Evolutionary conservation across 2,797 vertebrate species (phyloP).

Genomic region (Kryptolebias ocellatus): DNA sequence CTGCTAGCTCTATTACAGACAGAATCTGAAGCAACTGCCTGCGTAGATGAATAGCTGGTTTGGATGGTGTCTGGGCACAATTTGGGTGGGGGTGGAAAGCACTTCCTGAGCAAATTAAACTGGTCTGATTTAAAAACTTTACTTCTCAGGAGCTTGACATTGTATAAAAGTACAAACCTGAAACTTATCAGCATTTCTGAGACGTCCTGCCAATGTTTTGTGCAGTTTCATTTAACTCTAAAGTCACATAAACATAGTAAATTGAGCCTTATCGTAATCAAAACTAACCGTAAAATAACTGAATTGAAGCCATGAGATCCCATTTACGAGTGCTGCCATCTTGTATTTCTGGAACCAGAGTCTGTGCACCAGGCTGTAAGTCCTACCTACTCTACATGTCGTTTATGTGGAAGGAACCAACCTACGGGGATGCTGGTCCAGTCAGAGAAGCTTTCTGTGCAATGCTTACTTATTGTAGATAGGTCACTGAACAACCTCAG

Average conservation of each 20-base stretch:
- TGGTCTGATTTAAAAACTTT: slow-evolving; percentile 8
- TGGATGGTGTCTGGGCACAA: background rate
- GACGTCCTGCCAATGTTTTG: slow-evolving; percentile 31
- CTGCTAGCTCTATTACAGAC: background rate
- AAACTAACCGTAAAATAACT: too few relatives aligned
- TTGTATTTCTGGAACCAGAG: too few relatives aligned
- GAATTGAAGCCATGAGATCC: too few relatives aligned
- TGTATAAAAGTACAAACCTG: slow-evolving; percentile 12
- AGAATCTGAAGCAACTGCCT: background rate
- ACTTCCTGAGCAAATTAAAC: slow-evolving; percentile 7
- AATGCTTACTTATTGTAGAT: too few relatives aligned
- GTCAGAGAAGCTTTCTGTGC: too few relatives aligned
- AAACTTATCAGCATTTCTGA: slow-evolving; percentile 21
- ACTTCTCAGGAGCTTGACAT: background rate
- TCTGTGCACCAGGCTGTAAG: too few relatives aligned
- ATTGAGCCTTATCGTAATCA: slow-evolving; percentile 10
- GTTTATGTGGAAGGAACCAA: too few relatives aligned
- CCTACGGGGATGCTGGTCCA: too few relatives aligned
- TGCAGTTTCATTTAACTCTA: slow-evolving; percentile 34
- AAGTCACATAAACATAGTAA: slow-evolving; percentile 29
- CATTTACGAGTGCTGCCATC: too few relatives aligned
- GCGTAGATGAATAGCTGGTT: slow-evolving; percentile 6
- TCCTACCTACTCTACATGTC: too few relatives aligned
- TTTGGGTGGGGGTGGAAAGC: background rate
- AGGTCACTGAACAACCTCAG: too few relatives aligned